These are phyloP conservation scores for Lasioglossum leucozonium DNA, from an alignment of 2,888 invertebrate genomes.

Conservation along the genomic window DNA sequence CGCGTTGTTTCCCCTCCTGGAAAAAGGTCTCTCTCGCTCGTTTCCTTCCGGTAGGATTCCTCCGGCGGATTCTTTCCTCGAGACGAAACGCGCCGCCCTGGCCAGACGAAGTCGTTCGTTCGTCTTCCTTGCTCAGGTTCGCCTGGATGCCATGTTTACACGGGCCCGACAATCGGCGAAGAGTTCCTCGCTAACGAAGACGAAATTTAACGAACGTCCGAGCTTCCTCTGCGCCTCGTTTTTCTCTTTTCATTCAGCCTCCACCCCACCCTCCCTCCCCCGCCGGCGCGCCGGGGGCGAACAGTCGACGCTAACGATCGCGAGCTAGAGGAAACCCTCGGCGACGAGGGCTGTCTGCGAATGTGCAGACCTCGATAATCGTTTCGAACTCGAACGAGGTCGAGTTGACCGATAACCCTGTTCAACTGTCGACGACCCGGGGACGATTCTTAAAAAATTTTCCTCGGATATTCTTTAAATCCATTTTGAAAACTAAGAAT, in stretches of 20 bases:
- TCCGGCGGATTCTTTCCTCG: conserved; percentile 26
- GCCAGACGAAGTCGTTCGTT: conserved; percentile 24
- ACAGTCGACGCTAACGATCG: conserved; percentile 33
- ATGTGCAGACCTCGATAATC: conserved; percentile 37
- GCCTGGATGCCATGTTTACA: conserved; percentile 39
- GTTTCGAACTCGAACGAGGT: conserved; percentile 37
- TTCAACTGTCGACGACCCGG: not conserved
- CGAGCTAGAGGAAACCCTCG: conserved; percentile 39
- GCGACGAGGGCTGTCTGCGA: conserved; percentile 28
- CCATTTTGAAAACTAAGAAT: not conserved
- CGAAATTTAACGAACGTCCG: conserved; percentile 54
- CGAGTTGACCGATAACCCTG: conserved; percentile 26
- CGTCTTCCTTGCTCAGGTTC: not conserved
- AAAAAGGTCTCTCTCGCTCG: conserved; percentile 15
- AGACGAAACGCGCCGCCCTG: not conserved
- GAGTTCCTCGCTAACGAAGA: conserved; percentile 48
- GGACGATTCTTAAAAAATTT: not conserved
- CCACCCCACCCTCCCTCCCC: too few species aligned
- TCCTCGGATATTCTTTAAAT: not conserved
- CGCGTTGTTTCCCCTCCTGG: conserved; percentile 16
- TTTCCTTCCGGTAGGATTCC: conserved; percentile 29
- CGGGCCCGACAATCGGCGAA: conserved; percentile 33
- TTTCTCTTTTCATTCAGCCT: not conserved
- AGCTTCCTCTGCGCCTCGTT: not conserved
- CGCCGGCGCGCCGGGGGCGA: not conserved